These are phyloP conservation scores for Nothoprocta perdicaria DNA, from an alignment of 2,113 vertebrate genomes.

Conservation along the genomic window DNA sequence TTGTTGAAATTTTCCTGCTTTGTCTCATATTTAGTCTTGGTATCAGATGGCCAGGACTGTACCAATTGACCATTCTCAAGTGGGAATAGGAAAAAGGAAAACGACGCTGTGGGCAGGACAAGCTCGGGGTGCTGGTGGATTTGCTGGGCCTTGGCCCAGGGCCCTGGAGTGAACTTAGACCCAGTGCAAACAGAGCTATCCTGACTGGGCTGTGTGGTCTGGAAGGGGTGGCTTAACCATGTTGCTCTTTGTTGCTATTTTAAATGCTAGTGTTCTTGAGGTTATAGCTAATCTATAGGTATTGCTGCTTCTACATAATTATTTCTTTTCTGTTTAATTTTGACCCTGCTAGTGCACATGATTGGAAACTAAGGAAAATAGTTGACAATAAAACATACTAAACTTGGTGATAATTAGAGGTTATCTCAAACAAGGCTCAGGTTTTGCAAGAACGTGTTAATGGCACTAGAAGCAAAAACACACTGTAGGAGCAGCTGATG, in stretches of 20 bases:
- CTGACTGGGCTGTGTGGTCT: background rate
- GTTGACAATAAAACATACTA: background rate
- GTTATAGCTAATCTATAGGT: background rate
- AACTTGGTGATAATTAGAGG: background rate
- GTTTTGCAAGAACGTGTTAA: background rate
- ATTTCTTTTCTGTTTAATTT: background rate
- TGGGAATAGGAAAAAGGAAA: background rate
- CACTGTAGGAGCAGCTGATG: background rate
- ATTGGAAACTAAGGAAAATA: background rate
- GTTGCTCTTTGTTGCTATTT: background rate
- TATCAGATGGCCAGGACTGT: background rate
- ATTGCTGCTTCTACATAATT: background rate
- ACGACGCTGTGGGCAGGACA: background rate
- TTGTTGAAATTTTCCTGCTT: background rate
- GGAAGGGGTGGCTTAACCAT: rapidly evolving
- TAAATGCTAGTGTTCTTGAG: background rate
- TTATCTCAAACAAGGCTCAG: background rate
- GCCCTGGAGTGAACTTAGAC: background rate
- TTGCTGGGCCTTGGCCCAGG: background rate
- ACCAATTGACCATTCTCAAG: background rate
- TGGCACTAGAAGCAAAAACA: background rate
- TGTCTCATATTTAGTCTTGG: background rate
- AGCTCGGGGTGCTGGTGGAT: background rate
- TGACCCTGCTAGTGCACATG: background rate
- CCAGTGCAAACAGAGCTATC: background rate